Evolutionary conservation across 2,888 invertebrate species (phyloP).

Genomic region (Epiblema foenella): DNA sequence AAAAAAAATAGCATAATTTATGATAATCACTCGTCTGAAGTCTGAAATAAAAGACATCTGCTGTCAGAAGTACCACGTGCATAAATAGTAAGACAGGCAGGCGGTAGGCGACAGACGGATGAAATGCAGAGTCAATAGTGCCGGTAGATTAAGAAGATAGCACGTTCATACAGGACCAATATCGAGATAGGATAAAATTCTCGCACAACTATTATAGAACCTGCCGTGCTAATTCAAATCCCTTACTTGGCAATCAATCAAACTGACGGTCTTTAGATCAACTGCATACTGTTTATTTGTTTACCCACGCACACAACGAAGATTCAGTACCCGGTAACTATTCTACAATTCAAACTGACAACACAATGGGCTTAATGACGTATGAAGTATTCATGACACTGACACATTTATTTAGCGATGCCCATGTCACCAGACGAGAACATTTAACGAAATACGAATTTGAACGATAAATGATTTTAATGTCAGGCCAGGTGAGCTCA

Average conservation of each 20-base stretch:
- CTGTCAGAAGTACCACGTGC: background rate
- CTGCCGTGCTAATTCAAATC: background rate
- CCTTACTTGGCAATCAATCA: too few species aligned
- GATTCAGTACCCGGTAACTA: conserved; percentile 16
- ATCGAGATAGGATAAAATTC: background rate
- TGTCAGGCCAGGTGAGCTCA: background rate
- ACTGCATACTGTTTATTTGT: background rate
- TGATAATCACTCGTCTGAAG: background rate
- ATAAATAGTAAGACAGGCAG: too few species aligned
- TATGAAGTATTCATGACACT: conserved; percentile 27
- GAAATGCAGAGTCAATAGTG: background rate
- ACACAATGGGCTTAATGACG: conserved; percentile 34
- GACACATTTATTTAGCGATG: conserved; percentile 17
- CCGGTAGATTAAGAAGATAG: background rate
- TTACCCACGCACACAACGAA: conserved; percentile 6
- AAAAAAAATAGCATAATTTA: background rate
- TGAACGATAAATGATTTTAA: background rate
- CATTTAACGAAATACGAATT: conserved; percentile 5
- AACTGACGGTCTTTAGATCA: background rate
- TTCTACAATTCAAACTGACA: conserved; percentile 32
- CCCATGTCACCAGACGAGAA: background rate
- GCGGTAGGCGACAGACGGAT: background rate
- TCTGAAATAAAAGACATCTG: background rate
- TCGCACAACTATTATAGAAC: background rate
- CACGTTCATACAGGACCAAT: background rate